Base-by-base conservation (phyloP, 2,888 invertebrate species). In the Clivina fossor region DNA sequence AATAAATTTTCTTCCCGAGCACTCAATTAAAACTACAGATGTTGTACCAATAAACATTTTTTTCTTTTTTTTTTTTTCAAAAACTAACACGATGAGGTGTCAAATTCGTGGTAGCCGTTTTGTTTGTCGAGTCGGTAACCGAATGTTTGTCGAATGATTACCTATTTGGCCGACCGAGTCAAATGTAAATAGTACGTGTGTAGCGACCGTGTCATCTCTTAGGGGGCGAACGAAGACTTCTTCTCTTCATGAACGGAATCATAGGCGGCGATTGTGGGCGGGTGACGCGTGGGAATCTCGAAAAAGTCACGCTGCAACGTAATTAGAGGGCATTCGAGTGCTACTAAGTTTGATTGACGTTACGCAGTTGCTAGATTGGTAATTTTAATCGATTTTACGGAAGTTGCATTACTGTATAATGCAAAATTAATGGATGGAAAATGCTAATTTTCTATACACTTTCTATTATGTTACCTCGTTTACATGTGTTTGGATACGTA, bases 131-230 rank as follows among this genome's bases (percentile, higher is more conserved):
- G 35, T 53, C 32, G 33, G 41, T 49, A 50, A 32, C 33, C 19
- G 22, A 55, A 47, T 55, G 55, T 55, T 47, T 46, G 32, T 40
- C 47, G 38, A 55, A 37, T 55, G 55, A 55, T 55, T 46, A 47
- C 38, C n/a, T 55, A 30, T 55, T 55, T 55, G 55, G 20, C 44
- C 28, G 44, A 26, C 28, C 35, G 15, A 38, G 9, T 18, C 30
- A 20, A 18, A 53, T 16, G 53, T 53, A 53, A 53, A 44, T 40
- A 50, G 8, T 11, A n/a, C 9, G 13, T 43, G 43, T 30, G 44
- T 44, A 30, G 7, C 11, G 18, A 38, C 38, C 20, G 20, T 38
- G 38, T 37, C 18, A 16, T 16, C 18, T 37, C 9, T n/a, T n/a
- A n/a, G n/a, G n/a, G n/a, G n/a, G n/a, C n/a, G n/a, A n/a, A n/a